phyloP scores from a whole-genome alignment of 2,888 invertebrate genomes.

The Trissonchulus latispiculum region DNA sequence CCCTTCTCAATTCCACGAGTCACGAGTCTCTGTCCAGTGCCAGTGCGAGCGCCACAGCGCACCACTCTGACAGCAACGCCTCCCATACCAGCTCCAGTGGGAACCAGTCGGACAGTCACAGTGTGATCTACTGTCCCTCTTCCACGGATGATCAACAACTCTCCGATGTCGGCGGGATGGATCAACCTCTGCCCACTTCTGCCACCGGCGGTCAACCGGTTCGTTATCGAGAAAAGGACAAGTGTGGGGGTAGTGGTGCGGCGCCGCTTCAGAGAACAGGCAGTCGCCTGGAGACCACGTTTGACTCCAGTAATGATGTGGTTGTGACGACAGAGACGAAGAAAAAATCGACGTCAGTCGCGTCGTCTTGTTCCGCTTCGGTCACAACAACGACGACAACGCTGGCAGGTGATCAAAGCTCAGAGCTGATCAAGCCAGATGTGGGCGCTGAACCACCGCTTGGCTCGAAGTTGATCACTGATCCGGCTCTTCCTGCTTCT shows the following conservation, averaged over 20 bases:
- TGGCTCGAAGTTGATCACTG: too few relatives aligned
- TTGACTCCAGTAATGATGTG: conserved; percentile 27
- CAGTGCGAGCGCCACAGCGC: too few relatives aligned
- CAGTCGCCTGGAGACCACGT: conserved; percentile 34
- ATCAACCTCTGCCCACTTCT: not conserved
- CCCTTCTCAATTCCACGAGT: not conserved
- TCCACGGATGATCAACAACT: conserved; percentile 2
- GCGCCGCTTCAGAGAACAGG: conserved; percentile 20
- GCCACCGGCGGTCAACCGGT: not conserved
- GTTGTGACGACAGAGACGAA: conserved; percentile 25
- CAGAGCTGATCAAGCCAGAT: too few relatives aligned
- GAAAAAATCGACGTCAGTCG: too few relatives aligned
- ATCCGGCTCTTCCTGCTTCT: too few relatives aligned
- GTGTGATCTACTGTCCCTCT: conserved; percentile 25
- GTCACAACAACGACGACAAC: too few relatives aligned
- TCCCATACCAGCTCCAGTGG: conserved; percentile 59
- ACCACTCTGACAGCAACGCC: conserved; percentile 47
- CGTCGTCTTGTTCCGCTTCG: too few relatives aligned
- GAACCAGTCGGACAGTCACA: conserved; percentile 28
- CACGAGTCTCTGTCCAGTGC: conserved; percentile 17
- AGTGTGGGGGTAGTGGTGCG: too few relatives aligned
- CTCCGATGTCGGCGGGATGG: too few relatives aligned
- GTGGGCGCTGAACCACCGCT: too few relatives aligned
- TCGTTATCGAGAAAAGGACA: not conserved
- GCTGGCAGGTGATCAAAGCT: too few relatives aligned